A percentile compares a stretch with the other conserved stretches of the same genome.
Evolutionary conservation across 2,797 vertebrate genomes (phyloP).

Genomic region (Uromys caudimaculatus): DNA sequence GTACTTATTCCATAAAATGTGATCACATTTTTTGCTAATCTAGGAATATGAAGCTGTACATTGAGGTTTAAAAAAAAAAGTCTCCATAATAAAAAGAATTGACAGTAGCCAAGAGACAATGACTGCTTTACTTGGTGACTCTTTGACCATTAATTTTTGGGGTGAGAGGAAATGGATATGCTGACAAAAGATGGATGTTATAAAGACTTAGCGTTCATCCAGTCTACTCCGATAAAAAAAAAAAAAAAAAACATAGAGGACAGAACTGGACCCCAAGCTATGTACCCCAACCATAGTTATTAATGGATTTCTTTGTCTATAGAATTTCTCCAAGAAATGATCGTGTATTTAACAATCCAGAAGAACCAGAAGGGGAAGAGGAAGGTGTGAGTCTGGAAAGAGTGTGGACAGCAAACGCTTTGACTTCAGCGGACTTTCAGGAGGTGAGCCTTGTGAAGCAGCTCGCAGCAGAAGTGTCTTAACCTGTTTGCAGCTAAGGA

Average conservation of each 20-base stretch:
- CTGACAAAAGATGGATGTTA: not conserved
- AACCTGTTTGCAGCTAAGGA: not conserved
- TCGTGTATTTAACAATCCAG: not conserved
- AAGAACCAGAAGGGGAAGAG: slow-evolving; percentile 1
- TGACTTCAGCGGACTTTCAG: not conserved
- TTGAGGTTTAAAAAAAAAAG: not conserved
- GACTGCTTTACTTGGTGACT: not conserved
- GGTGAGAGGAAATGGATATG: not conserved
- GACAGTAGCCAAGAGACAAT: not conserved
- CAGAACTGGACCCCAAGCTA: not conserved
- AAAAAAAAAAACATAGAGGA: not conserved
- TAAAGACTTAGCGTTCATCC: not conserved
- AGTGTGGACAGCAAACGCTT: not conserved
- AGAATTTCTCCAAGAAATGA: slow-evolving; percentile 10
- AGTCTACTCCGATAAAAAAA: not conserved
- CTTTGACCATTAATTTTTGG: not conserved
- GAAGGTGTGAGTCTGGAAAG: slow-evolving; percentile 6
- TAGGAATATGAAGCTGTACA: not conserved
- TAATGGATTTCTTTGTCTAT: not conserved
- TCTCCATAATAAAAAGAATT: not conserved
- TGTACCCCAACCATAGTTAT: not conserved
- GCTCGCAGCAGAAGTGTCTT: too few relatives aligned
- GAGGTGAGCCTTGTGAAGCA: not conserved
- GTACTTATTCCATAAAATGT: not conserved
- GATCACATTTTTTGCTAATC: not conserved